Evolutionary conservation across 2,888 invertebrate genomes (phyloP).

Genomic region (Penaeus monodon): DNA sequence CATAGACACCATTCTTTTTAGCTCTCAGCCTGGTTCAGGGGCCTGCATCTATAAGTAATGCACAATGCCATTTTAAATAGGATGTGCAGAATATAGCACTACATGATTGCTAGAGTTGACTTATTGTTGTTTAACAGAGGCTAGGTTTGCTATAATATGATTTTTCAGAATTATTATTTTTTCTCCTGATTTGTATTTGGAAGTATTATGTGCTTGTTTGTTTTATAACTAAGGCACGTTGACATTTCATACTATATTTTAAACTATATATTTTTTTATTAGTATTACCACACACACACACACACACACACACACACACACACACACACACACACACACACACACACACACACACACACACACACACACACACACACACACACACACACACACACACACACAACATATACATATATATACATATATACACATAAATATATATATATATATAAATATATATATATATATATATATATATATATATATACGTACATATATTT

Average conservation of each 20-base stretch:
- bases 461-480: no score
- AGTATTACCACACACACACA: no score
- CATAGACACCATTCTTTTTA: conserved; percentile 78
- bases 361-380: no score
- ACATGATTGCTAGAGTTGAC: not conserved
- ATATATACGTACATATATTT: no score
- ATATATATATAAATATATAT: no score
- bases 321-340: no score
- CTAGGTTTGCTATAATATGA: not conserved
- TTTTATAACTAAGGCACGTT: not conserved
- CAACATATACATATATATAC: no score
- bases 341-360: no score
- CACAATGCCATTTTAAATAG: not conserved
- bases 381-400: no score
- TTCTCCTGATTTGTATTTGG: not conserved
- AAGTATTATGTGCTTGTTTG: not conserved
- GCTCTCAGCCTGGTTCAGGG: conserved; percentile 75
- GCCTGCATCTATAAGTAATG: conserved; percentile 66
- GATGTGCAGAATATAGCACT: not conserved
- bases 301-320: not conserved
- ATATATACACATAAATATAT: no score
- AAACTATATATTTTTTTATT: not conserved
- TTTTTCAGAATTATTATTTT: not conserved
- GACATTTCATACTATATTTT: not conserved
- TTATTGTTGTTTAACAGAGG: not conserved